phyloP scores from a whole-genome alignment of 37 sponge, comb jelly and placozoan genomes.

The Oscarella lobularis region DNA sequence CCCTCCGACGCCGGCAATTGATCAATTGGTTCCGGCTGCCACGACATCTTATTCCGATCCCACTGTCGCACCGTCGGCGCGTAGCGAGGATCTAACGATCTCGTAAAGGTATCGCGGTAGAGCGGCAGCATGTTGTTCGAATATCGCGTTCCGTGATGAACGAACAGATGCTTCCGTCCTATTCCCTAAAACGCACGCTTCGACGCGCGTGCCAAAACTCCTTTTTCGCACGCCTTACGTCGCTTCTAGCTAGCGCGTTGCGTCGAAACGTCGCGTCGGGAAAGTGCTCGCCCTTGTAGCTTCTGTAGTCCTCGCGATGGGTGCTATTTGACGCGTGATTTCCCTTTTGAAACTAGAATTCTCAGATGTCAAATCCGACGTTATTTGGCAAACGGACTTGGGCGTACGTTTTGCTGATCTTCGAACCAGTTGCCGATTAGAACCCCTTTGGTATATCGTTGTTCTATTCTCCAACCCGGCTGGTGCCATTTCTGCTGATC shows the following conservation, averaged over 20 bases:
- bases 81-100: constrained; percentile 7
- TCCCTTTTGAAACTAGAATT: constrained; percentile 52
- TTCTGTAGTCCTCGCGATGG: constrained; percentile 25
- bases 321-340: constrained; percentile 38
- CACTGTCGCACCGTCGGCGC: constrained; percentile 20
- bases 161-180: constrained; percentile 44
- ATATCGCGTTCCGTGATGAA: constrained; percentile 75
- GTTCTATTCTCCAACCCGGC: constrained; percentile 79
- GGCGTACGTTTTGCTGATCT: constrained; percentile 32
- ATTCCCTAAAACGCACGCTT: constrained; percentile 35
- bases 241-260: constrained; percentile 39
- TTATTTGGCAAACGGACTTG: not conserved
- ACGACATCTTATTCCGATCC: constrained; percentile 66
- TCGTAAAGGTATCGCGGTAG: constrained; percentile 65
- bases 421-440: constrained; percentile 92
- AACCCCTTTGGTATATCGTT: constrained; percentile 54
- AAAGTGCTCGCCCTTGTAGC: not conserved
- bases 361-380: not conserved
- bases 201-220: not conserved
- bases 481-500: constrained; percentile 42
- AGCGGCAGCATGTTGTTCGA: constrained; percentile 44
- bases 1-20: constrained; percentile 23
- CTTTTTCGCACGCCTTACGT: constrained; percentile 26
- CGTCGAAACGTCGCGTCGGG: constrained; percentile 57
- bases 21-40: constrained; percentile 76